phyloP scores from a whole-genome alignment of 2,113 vertebrate species.

The Fulica atra region DNA sequence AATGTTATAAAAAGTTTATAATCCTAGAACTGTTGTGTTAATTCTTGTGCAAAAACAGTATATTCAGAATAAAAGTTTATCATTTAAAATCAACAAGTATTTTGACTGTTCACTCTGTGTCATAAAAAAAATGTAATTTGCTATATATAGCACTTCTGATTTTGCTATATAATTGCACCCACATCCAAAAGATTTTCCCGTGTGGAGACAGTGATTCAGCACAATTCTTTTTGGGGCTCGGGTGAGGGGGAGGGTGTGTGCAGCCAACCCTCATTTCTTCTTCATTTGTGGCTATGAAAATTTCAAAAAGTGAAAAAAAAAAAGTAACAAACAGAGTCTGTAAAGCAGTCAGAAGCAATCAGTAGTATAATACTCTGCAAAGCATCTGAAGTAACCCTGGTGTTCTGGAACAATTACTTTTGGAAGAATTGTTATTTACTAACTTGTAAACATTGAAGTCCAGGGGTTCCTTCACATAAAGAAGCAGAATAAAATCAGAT shows the following conservation, averaged over 20 bases:
- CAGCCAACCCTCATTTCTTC: background rate
- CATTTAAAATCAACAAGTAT: conserved; percentile 80
- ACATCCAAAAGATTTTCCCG: background rate
- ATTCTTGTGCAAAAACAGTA: conserved; percentile 96
- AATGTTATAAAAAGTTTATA: conserved; percentile 97
- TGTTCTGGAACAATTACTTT: background rate
- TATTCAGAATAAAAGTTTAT: conserved; percentile 99
- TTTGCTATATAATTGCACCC: background rate
- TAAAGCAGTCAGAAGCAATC: background rate
- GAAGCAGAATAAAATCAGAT: conserved; percentile 19
- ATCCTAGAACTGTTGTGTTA: conserved; percentile 88
- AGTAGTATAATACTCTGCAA: background rate
- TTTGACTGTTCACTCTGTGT: conserved; percentile 5
- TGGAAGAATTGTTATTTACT: background rate
- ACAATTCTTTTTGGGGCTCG: background rate
- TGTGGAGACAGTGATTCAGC: background rate
- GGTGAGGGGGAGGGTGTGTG: background rate
- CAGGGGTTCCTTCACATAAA: background rate
- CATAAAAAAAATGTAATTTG: background rate
- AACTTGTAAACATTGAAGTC: background rate
- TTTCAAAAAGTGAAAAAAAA: background rate
- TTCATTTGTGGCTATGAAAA: background rate
- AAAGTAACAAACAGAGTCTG: background rate
- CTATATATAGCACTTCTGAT: background rate
- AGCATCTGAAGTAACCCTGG: background rate